phyloP scores from a whole-genome alignment of 2,888 invertebrate species.

The Chrysolina oricalcia region DNA sequence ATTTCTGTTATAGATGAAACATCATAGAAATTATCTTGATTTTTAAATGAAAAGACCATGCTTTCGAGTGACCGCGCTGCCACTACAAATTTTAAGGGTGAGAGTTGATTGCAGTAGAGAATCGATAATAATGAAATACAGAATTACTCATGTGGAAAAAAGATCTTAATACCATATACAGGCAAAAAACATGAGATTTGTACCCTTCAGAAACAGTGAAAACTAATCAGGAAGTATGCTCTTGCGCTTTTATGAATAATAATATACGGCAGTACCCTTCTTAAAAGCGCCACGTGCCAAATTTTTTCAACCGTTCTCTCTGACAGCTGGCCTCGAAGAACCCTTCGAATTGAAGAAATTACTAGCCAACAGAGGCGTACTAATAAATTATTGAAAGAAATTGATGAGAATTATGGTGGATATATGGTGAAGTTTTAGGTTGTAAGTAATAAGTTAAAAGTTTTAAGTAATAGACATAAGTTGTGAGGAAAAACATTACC shows the following conservation, averaged over 20 bases:
- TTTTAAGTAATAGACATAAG: too few species aligned
- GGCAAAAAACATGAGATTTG: background rate
- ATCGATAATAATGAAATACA: too few species aligned
- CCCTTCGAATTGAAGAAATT: background rate
- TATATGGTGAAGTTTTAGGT: too few species aligned
- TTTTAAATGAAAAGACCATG: too few species aligned
- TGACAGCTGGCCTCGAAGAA: constrained; percentile 29
- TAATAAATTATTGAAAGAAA: background rate
- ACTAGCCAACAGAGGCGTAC: background rate
- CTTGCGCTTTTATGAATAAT: constrained; percentile 25
- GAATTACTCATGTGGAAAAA: background rate
- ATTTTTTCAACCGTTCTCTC: constrained; percentile 13
- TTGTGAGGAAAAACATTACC: too few species aligned
- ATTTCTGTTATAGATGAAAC: too few species aligned
- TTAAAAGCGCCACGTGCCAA: constrained; percentile 30
- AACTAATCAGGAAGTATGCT: constrained; percentile 26
- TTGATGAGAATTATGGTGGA: background rate
- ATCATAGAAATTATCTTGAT: too few species aligned
- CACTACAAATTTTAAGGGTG: too few species aligned
- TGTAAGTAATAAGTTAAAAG: too few species aligned
- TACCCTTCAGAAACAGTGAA: background rate
- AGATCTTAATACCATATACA: background rate
- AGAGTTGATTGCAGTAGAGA: too few species aligned
- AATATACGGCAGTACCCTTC: constrained; percentile 16
- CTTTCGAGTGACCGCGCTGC: too few species aligned